Conservation (phyloP, 1,140 invertebrate species). For the Scaptomyza graminum region DNA sequence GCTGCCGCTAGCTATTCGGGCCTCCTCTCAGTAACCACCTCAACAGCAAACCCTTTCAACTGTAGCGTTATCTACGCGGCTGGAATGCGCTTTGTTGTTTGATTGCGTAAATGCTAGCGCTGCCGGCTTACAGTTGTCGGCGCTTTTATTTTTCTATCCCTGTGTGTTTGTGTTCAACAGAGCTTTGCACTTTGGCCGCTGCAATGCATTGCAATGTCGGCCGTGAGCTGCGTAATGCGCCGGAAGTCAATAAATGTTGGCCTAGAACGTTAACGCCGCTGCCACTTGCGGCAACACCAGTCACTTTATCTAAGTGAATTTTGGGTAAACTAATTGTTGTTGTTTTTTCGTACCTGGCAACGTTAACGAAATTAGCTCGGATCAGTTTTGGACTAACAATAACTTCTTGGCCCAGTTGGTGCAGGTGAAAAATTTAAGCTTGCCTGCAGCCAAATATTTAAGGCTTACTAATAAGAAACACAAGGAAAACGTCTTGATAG, state of each 20-base stretch:
- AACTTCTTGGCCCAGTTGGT: too few relatives aligned
- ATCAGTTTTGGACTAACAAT: conserved; percentile 6
- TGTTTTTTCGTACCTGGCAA: not conserved
- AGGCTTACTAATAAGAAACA: too few relatives aligned
- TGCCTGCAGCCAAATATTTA: too few relatives aligned
- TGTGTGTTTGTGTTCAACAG: conserved; percentile 27
- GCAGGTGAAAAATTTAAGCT: too few relatives aligned
- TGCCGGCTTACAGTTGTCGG: not conserved
- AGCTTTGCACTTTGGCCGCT: conserved; percentile 53
- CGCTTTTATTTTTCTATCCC: conserved; percentile 1
- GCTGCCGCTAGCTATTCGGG: not conserved
- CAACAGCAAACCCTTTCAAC: not conserved
- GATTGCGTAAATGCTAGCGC: conserved; percentile 57
- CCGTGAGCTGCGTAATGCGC: conserved; percentile 43
- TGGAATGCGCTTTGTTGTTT: conserved; percentile 11
- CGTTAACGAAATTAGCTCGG: conserved; percentile 53
- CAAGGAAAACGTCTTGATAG: too few relatives aligned
- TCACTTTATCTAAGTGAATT: conserved; percentile 48
- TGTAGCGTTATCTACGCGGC: conserved; percentile 7
- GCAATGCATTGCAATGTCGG: conserved; percentile 1
- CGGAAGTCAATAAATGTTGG: conserved; percentile 77
- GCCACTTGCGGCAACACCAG: not conserved
- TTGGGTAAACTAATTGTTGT: conserved; percentile 1
- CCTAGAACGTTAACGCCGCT: conserved; percentile 34
- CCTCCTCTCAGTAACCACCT: not conserved